Conservation (phyloP, 2,113 vertebrate species). For the Eptatretus burgeri region DNA sequence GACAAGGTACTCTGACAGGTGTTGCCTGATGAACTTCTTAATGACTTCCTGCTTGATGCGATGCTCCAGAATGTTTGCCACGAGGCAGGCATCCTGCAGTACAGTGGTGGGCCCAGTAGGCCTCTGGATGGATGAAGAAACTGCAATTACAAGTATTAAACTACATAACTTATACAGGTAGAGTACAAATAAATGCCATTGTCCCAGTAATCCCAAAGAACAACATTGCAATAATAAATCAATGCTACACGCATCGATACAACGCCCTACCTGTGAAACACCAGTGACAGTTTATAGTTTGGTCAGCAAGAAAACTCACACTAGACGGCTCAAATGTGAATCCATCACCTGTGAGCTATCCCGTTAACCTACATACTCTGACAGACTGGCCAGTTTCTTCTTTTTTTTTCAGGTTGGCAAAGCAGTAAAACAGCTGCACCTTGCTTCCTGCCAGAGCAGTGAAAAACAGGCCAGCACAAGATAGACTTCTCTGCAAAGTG, state of each 20-base stretch:
- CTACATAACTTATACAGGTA: neutral
- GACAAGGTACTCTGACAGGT: conserved; percentile 75
- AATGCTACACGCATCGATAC: neutral
- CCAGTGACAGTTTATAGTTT: no score
- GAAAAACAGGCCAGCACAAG: no score
- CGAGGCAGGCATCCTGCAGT: conserved; percentile 62
- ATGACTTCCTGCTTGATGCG: conserved; percentile 95
- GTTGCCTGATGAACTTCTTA: conserved; percentile 89
- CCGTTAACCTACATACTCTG: no score
- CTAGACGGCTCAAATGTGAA: no score
- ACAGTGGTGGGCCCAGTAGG: conserved; percentile 72
- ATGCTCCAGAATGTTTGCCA: conserved; percentile 70
- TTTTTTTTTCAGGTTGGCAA: no score
- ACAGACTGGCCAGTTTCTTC: no score
- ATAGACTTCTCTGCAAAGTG: no score
- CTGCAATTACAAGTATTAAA: neutral
- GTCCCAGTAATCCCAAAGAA: neutral
- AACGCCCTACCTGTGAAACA: neutral
- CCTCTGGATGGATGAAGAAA: conserved; percentile 22
- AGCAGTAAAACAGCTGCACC: no score
- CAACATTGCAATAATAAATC: neutral
- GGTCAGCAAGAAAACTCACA: no score
- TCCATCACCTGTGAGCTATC: no score
- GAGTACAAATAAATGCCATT: neutral
- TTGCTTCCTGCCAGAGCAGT: no score